Evolutionary conservation across 2,797 vertebrate species (phyloP), one percentile per base, ranked within the genome.

Genomic region (Tangara arthus): DNA sequence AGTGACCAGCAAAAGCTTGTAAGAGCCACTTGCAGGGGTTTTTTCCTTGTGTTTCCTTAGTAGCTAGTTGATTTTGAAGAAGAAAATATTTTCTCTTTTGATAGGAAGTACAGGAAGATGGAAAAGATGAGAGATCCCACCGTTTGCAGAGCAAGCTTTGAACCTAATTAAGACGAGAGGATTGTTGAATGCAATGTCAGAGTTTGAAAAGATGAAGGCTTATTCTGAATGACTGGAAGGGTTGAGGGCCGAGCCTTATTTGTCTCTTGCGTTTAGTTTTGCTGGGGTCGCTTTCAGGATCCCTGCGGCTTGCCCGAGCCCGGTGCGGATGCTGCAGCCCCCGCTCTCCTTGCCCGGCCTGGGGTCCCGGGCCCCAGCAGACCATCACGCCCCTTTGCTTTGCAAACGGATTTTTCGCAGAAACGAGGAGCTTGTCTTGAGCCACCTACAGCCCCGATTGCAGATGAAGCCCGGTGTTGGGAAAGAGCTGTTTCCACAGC

Each of bases 21-120:
- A 32, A 83, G 55, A 93, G 68, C 20, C 41, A 4, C 50, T 71
- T 44, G 34, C 55, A 34, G 71, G 5, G 15, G 15, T 47, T 57
- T 75, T 89, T 83, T 9, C 6, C 27, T 60, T 44, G 20, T 79
- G 28, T 75, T 85, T 83, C 64, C 66, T 79, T 44, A 75, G 50
- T 39, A 92, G 84, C 44, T 86, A 94, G 92, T 88, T 59, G 91
- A 93, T 96, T 93, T 93, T 94, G 91, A 95, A 95, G 91, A 90
- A 90, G 91, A 82, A 94, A 92, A 91, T 95, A 77, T 93, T 94
- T 95, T 95, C 65, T 94, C 79, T 96, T 83, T 93, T 92, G 94
- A 89, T 96, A 93, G 93, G 93, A 93, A 75, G 93, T 92, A 57
- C 87, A 90, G 93, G 91, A 97, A 90, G 94, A 90, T 95, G 95